Percentiles rank a stretch among this genome's conserved stretches.
Conservation (phyloP, 2,797 vertebrate genomes). For the Macropodus opercularis region DNA sequence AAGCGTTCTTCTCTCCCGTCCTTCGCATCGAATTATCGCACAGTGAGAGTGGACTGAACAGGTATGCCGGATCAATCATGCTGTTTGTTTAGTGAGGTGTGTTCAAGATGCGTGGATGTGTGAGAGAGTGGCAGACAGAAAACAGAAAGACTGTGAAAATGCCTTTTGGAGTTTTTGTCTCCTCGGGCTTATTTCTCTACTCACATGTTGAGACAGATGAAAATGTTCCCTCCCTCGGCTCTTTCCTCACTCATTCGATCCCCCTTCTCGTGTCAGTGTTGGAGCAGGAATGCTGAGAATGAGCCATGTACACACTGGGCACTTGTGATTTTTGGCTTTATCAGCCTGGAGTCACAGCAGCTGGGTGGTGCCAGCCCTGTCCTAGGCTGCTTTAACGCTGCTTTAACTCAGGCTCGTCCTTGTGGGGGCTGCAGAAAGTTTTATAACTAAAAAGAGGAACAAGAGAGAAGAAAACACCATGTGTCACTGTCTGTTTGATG, state of each 20-base stretch:
- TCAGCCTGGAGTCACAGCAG: conserved; percentile 9
- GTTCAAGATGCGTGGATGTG: conserved; percentile 27
- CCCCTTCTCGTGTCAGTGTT: conserved; percentile 6
- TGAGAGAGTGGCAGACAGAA: neutral
- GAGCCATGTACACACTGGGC: conserved; percentile 23
- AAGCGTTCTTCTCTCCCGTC: conserved; percentile 42
- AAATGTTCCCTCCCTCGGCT: conserved; percentile 1
- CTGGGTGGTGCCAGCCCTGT: conserved; percentile 13
- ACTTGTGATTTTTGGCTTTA: conserved; percentile 38
- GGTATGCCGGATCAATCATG: conserved; percentile 46
- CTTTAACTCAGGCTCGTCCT: conserved; percentile 42
- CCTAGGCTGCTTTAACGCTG: conserved; percentile 43
- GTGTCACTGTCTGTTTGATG: conserved; percentile 34
- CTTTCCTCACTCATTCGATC: neutral
- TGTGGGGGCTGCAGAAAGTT: conserved; percentile 28
- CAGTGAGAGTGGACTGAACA: conserved; percentile 24
- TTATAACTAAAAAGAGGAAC: conserved; percentile 22
- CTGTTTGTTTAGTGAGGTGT: conserved; percentile 67
- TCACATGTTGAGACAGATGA: conserved; percentile 39
- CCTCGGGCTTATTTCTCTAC: conserved; percentile 18
- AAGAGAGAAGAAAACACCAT: neutral
- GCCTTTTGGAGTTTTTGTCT: conserved; percentile 15
- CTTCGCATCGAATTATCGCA: conserved; percentile 38
- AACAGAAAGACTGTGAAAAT: neutral
- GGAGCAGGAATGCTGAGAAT: conserved; percentile 57